Base-by-base conservation (phyloP, 2,113 vertebrate genomes). In the Myotis brandtii region DNA sequence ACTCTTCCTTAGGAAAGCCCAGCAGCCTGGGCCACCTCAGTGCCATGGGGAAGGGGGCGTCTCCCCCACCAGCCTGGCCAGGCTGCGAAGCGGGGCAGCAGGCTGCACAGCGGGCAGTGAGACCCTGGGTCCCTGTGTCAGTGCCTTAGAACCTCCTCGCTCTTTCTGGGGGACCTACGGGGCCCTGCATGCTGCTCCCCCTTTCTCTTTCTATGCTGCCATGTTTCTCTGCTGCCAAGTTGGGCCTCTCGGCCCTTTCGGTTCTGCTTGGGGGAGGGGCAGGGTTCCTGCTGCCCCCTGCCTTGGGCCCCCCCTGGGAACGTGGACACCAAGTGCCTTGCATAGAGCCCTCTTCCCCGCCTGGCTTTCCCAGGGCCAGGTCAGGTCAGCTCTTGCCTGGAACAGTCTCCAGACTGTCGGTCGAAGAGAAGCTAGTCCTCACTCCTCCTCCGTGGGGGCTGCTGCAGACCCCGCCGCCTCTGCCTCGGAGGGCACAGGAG, bases 201-300 rank as follows among this genome's bases (percentile, higher is more conserved):
- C 20, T 67, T 30, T 79, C 50, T 80, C 37, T 93, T 76, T 95
- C 77, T 70, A 32, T 72, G 86, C 93, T 89, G 82, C 97, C 96
- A 62, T 86, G 83, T 97, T 97, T 97, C 89, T 97, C 89, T 97
- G 95, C 97, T 97, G 97, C 97, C 97, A 98, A 95, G 95, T 83
- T 4, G 88, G 95, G 95, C 72, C 79, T 50, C 73, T 93, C 14
- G 52, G 86, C 87, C 95, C 87, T 70, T 77, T 73, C 20, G 9
- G 66, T 82, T 96, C 79, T 92, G 73, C 85, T 50, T 93, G 83
- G 81, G 70, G n/a, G 69, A 40, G 81, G 75, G 75, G 81, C 56
- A 69, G 72, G 75, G 37, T 62, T 86, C 76, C 67, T 86, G 75
- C 72, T 72, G 75, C 83, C 73, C 70, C 14, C 0, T 37, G 59